phyloP scores from a whole-genome alignment of 2,113 vertebrate genomes.

The Rhinolophus ferrumequinum region DNA sequence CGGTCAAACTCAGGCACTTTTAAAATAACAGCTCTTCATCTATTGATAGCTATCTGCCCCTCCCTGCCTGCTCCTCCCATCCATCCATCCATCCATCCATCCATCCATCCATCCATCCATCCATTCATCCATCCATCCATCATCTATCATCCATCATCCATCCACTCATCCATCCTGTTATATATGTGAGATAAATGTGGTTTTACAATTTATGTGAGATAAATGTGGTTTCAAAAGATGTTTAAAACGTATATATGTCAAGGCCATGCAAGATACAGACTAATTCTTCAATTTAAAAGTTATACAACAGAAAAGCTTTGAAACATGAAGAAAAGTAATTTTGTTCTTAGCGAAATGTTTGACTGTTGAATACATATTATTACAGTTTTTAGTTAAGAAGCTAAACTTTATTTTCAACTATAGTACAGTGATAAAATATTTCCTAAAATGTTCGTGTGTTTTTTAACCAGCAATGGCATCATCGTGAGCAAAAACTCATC shows the following conservation, averaged over 20 bases:
- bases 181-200: neutral
- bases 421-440: neutral
- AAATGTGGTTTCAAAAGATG: neutral
- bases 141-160: neutral
- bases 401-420: slow-evolving; percentile 18
- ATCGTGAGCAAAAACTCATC: slow-evolving; percentile 8
- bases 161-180: neutral
- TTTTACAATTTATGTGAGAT: neutral
- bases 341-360: slow-evolving; percentile 33
- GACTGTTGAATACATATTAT: neutral
- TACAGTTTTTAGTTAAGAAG: slow-evolving; percentile 44
- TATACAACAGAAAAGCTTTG: neutral
- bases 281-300: neutral
- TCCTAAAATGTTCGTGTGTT: neutral
- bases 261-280: neutral
- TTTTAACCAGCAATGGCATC: neutral
- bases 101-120: too few relatives aligned
- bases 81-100: neutral
- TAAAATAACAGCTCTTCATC: neutral
- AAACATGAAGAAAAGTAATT: neutral
- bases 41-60: neutral
- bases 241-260: neutral
- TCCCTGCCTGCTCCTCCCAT: neutral
- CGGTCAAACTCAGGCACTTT: neutral
- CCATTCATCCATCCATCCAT: neutral